phyloP scores from a whole-genome alignment of 2,888 invertebrate genomes.

The Harpalus rufipes region DNA sequence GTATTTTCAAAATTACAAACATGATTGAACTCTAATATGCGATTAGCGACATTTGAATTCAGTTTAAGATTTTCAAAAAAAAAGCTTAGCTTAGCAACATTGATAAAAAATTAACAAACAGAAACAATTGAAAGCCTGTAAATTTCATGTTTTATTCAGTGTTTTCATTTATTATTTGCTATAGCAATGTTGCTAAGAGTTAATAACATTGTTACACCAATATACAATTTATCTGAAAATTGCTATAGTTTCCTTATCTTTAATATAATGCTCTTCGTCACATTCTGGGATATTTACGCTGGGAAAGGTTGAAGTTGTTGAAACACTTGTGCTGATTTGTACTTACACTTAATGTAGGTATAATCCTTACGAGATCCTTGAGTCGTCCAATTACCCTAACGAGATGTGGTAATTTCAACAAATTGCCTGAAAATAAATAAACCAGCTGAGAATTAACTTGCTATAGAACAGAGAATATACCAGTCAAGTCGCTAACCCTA shows the following conservation, averaged over 20 bases:
- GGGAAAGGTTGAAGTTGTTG: neutral
- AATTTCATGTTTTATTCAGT: too few species aligned
- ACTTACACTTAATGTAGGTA: neutral
- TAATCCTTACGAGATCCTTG: slow-evolving; percentile 21
- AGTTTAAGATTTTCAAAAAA: too few species aligned
- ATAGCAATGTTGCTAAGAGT: too few species aligned
- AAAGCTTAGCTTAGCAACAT: too few species aligned
- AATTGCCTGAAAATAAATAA: slow-evolving; percentile 36
- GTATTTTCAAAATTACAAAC: too few species aligned
- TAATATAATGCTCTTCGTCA: neutral
- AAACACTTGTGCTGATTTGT: neutral
- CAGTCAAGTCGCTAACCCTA: slow-evolving; percentile 25
- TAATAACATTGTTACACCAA: too few species aligned
- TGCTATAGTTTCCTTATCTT: neutral
- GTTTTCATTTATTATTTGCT: too few species aligned
- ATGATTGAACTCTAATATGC: too few species aligned
- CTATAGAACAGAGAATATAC: neutral
- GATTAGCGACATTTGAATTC: too few species aligned
- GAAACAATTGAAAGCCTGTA: too few species aligned
- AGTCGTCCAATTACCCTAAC: slow-evolving; percentile 32
- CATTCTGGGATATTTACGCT: neutral
- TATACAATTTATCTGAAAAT: neutral
- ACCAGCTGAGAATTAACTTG: slow-evolving; percentile 24
- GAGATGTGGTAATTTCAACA: slow-evolving; percentile 36
- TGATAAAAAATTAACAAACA: too few species aligned